Conservation (phyloP, 2,113 vertebrate species). For the Lutjanus erythropterus region DNA sequence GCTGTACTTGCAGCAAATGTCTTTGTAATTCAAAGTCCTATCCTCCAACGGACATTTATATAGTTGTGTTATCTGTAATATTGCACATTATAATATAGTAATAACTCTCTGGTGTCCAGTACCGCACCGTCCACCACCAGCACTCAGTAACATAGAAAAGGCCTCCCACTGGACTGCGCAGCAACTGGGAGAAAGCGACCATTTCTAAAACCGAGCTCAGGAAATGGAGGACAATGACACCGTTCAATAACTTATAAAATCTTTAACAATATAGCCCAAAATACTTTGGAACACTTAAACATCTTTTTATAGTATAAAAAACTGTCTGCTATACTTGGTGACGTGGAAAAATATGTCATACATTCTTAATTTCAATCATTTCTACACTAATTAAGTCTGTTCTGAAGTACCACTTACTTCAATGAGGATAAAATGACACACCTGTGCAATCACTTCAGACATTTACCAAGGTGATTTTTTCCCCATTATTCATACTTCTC, state of each 20-base stretch:
- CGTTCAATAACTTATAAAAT: constrained; percentile 47
- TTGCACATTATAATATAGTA: constrained; percentile 75
- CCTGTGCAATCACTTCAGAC: constrained; percentile 19
- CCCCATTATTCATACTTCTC: constrained; percentile 9
- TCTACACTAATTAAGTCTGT: constrained; percentile 30
- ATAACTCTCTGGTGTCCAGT: constrained; percentile 45
- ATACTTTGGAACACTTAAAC: constrained; percentile 43
- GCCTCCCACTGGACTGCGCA: constrained; percentile 50
- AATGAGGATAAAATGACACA: constrained; percentile 23
- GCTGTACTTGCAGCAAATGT: constrained; percentile 46
- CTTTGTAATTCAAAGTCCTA: constrained; percentile 43
- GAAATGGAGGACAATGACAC: constrained; percentile 24
- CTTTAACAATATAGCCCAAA: constrained; percentile 30
- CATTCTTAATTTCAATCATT: constrained; percentile 55
- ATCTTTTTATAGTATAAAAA: constrained; percentile 26
- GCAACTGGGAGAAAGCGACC: constrained; percentile 26
- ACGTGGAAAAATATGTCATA: constrained; percentile 16
- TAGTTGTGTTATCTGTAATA: constrained; percentile 69
- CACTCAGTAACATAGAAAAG: constrained; percentile 39
- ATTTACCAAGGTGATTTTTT: constrained; percentile 9
- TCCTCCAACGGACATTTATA: constrained; percentile 35
- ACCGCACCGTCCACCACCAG: constrained; percentile 36
- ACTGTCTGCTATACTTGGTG: constrained; percentile 1
- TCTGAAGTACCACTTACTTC: constrained; percentile 43
- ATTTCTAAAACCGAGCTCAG: constrained; percentile 18